Base-by-base conservation (phyloP, 2,113 vertebrate genomes). In the Catharus minimus region DNA sequence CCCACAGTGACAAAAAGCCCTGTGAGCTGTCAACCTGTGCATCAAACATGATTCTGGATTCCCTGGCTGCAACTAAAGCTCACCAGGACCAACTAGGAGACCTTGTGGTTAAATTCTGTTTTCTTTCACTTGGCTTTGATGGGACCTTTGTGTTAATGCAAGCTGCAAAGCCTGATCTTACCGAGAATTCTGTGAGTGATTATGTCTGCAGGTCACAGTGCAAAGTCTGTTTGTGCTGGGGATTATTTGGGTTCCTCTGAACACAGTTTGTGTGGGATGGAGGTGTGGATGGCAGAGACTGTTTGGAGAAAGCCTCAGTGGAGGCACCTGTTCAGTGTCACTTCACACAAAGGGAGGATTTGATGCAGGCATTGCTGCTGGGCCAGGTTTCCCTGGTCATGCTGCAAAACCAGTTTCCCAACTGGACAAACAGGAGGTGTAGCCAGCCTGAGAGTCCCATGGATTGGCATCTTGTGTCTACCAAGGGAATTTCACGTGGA, bases 281-380 rank as follows among this genome's bases (percentile, higher is more conserved):
- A 39, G 21, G 30, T 52, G 32, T 67, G 49, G 32, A 61, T 47
- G 50, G 28, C 30, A 58, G 30, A n/a, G 41, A 26, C 36, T 38
- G 74, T 66, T 19, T 68, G 49, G 52, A 57, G 18, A 65, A 57
- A 61, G 38, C 4, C 6, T 47, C 50, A 61, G 8, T 62, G 30
- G 61, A 72, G 53, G 32, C 11, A 21, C 23, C 53, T 38, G 21
- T 56, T 81, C 18, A 46, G 3, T 0, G 2, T 30, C 3, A 1
- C 52, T 89, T 55, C 49, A 46, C 28, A 61, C 32, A 78, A 65
- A 71, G 20, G 49, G 28, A 72, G 33, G 66, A 50, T 75, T 75
- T 86, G 23, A 24, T 30, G 61, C 8, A n/a, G 53, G 46, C 32
- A 44, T 12, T 0, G 0, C 38, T 0, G 0, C 38, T 38, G 38